These are phyloP conservation scores for Phania funesta DNA, from an alignment of 2,888 invertebrate genomes.

Conservation along the genomic window DNA sequence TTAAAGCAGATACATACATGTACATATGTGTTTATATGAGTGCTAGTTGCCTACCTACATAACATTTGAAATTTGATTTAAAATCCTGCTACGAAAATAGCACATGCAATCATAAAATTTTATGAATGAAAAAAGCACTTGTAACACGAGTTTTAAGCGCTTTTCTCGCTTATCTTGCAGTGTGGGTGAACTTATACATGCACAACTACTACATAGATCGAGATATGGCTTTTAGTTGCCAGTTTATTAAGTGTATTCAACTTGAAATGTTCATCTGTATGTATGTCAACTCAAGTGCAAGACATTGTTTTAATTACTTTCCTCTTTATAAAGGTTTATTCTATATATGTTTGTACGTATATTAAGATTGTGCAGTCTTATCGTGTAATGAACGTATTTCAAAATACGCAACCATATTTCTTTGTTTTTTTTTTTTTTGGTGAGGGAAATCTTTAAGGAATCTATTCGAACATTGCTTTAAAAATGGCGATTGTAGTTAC, in stretches of 20 bases:
- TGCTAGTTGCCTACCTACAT: too few species aligned
- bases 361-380: neutral
- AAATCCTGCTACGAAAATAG: too few species aligned
- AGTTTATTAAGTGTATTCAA: conserved; percentile 5
- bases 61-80: too few species aligned
- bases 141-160: neutral
- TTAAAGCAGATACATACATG: too few species aligned
- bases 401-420: too few species aligned
- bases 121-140: conserved; percentile 6
- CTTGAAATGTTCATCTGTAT: neutral
- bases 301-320: neutral
- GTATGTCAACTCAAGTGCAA: conserved; percentile 27
- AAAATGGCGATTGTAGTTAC: too few species aligned
- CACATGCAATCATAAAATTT: neutral
- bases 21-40: too few species aligned
- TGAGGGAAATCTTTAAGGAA: too few species aligned
- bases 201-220: too few species aligned
- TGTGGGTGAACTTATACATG: neutral
- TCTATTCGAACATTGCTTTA: too few species aligned
- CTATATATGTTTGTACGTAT: neutral
- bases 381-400: too few species aligned
- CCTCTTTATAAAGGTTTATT: neutral
- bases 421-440: too few species aligned
- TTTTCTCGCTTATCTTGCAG: neutral
- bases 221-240: neutral